A percentile compares a stretch with the other conserved stretches of the same genome.
phyloP scores from a whole-genome alignment of 2,888 invertebrate species.

The Apodemia duryi region DNA sequence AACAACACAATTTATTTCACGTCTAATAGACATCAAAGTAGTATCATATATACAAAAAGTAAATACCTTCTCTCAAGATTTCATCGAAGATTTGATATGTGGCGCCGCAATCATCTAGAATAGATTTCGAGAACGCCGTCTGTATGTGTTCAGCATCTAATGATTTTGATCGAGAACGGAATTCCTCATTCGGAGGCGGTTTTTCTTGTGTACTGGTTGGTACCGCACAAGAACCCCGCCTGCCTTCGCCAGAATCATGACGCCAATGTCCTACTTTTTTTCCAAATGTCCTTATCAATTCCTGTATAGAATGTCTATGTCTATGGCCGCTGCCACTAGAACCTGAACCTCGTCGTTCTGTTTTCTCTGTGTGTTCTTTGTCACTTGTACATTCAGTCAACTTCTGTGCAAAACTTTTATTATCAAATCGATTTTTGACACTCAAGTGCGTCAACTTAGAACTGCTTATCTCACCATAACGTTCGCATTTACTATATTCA shows the following conservation, averaged over 20 bases:
- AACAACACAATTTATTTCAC: not conserved
- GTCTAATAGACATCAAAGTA: too few relatives aligned
- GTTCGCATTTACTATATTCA: constrained; percentile 70
- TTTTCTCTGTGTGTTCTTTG: constrained; percentile 46
- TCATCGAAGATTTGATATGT: constrained; percentile 90
- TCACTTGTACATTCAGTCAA: constrained; percentile 49
- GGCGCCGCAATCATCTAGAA: constrained; percentile 87
- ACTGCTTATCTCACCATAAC: constrained; percentile 69
- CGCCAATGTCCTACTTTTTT: constrained; percentile 87
- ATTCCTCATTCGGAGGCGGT: constrained; percentile 79
- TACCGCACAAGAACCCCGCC: constrained; percentile 62
- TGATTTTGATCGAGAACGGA: constrained; percentile 88
- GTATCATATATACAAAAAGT: not conserved
- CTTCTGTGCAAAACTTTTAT: constrained; percentile 67
- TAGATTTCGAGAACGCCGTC: constrained; percentile 52
- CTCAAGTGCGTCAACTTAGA: constrained; percentile 51
- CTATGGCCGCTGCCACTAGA: constrained; percentile 51
- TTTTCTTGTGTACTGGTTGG: constrained; percentile 71
- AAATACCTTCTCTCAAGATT: constrained; percentile 80
- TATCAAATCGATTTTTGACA: constrained; percentile 54
- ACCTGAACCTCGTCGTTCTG: constrained; percentile 60
- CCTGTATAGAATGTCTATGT: constrained; percentile 85
- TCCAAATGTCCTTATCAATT: constrained; percentile 86
- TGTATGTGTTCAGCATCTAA: constrained; percentile 81
- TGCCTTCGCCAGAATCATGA: constrained; percentile 73